A percentile compares a stretch with the other conserved stretches of the same genome.
These are phyloP conservation scores for Tanaodytes sp. DNA, from an alignment of 2,888 invertebrate genomes.

Conservation along the genomic window DNA sequence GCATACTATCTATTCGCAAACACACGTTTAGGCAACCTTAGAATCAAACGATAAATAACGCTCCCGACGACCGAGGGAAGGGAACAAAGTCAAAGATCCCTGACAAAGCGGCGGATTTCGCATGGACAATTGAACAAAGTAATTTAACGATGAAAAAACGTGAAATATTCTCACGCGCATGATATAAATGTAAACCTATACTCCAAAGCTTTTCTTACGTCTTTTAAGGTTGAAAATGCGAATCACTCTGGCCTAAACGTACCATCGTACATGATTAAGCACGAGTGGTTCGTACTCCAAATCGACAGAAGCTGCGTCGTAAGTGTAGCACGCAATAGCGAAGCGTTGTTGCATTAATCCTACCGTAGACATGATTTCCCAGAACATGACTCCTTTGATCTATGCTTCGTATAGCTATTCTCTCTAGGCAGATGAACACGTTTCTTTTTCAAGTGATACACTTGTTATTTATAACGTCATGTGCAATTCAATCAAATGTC, in stretches of 20 bases:
- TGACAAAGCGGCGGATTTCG: conserved; percentile 4
- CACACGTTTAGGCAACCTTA: conserved; percentile 52
- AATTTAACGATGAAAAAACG: neutral
- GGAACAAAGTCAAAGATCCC: conserved; percentile 8
- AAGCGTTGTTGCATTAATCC: conserved; percentile 45
- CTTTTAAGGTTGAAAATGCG: conserved; percentile 35
- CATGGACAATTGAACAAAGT: conserved; percentile 16
- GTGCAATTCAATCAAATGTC: too few relatives aligned
- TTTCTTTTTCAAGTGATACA: conserved; percentile 19
- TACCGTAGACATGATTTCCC: conserved; percentile 35
- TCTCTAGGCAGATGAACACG: conserved; percentile 17
- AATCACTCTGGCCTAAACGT: conserved; percentile 18
- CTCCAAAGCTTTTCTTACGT: conserved; percentile 22
- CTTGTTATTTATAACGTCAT: too few relatives aligned
- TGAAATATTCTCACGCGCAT: neutral
- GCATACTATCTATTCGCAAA: conserved; percentile 49
- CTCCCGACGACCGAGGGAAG: too few relatives aligned
- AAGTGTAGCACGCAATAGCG: conserved; percentile 38
- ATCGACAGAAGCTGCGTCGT: conserved; percentile 26
- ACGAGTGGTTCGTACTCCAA: conserved; percentile 31
- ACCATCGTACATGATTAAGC: conserved; percentile 38
- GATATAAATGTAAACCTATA: conserved; percentile 16
- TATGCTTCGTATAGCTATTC: conserved; percentile 25
- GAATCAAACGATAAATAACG: conserved; percentile 53
- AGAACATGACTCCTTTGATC: conserved; percentile 46